Evolutionary conservation across 2,113 vertebrate genomes (phyloP).

Genomic region (Siniperca knerii): DNA sequence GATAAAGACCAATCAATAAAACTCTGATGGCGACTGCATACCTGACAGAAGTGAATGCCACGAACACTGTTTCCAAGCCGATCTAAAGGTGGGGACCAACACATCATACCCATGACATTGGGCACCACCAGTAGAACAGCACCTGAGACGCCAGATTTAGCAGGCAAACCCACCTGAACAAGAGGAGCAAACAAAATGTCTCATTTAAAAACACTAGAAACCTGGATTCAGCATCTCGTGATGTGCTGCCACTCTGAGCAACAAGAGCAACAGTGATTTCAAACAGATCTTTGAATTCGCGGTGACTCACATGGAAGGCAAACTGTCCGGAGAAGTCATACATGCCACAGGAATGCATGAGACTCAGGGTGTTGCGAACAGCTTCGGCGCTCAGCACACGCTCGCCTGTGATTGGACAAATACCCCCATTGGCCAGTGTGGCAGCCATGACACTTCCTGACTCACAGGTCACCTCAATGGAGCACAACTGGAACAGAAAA

Average conservation of each 20-base stretch:
- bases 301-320: constrained; percentile 91
- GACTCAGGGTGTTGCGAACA: constrained; percentile 92
- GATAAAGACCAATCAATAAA: not conserved
- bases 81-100: constrained; percentile 91
- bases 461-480: constrained; percentile 91
- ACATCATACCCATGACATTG: constrained; percentile 94
- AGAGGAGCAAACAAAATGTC: not conserved
- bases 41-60: constrained; percentile 92
- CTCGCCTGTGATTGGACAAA: constrained; percentile 92
- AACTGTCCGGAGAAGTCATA: constrained; percentile 94
- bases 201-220: not conserved
- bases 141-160: constrained; percentile 92
- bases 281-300: not conserved
- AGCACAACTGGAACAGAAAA: constrained; percentile 85
- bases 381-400: constrained; percentile 89
- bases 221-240: not conserved
- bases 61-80: constrained; percentile 91
- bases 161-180: constrained; percentile 90
- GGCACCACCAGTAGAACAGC: constrained; percentile 93
- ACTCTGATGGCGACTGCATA: constrained; percentile 30
- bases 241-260: not conserved
- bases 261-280: not conserved
- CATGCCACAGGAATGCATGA: constrained; percentile 96
- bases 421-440: constrained; percentile 92
- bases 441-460: constrained; percentile 93